Evolutionary conservation across 2,888 invertebrate genomes (phyloP).

Genomic region (Ariolimax columbianus): DNA sequence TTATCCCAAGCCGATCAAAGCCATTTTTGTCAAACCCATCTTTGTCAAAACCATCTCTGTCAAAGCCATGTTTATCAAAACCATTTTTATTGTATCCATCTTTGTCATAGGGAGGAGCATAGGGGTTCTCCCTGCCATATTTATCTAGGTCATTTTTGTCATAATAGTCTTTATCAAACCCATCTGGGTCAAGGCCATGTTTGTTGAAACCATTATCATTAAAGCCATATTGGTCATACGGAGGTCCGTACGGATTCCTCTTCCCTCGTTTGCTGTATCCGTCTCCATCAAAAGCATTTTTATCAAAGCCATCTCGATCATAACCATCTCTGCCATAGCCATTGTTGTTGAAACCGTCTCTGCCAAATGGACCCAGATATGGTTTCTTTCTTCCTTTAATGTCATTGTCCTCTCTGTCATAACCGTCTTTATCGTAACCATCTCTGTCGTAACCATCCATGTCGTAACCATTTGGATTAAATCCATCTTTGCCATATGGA

Average conservation of each 20-base stretch:
- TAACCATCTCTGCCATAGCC: conserved; percentile 14
- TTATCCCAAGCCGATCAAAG: background rate
- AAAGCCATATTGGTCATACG: conserved; percentile 34
- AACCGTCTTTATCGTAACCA: conserved; percentile 41
- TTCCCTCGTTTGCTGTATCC: background rate
- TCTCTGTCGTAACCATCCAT: conserved; percentile 30
- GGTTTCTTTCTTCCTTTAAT: conserved; percentile 30
- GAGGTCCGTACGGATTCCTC: conserved; percentile 13
- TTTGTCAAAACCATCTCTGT: conserved; percentile 20
- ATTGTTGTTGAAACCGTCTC: conserved; percentile 14
- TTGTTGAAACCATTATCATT: conserved; percentile 22
- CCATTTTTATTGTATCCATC: conserved; percentile 17
- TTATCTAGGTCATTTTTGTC: conserved; percentile 19
- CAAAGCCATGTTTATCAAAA: conserved; percentile 25
- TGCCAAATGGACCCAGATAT: background rate
- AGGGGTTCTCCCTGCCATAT: conserved; percentile 27
- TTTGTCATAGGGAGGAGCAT: conserved; percentile 20
- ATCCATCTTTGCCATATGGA: conserved; percentile 28
- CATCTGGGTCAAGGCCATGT: conserved; percentile 50
- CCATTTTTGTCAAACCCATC: conserved; percentile 21
- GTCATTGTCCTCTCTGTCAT: conserved; percentile 13
- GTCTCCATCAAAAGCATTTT: conserved; percentile 20
- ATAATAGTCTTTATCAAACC: conserved; percentile 53
- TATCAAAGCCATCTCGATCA: conserved; percentile 21
- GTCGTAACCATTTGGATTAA: conserved; percentile 29